These are phyloP conservation scores for Hydrozoanthus gracilis DNA, from an alignment of 92 coral and sea anemone genomes.

Conservation along the genomic window DNA sequence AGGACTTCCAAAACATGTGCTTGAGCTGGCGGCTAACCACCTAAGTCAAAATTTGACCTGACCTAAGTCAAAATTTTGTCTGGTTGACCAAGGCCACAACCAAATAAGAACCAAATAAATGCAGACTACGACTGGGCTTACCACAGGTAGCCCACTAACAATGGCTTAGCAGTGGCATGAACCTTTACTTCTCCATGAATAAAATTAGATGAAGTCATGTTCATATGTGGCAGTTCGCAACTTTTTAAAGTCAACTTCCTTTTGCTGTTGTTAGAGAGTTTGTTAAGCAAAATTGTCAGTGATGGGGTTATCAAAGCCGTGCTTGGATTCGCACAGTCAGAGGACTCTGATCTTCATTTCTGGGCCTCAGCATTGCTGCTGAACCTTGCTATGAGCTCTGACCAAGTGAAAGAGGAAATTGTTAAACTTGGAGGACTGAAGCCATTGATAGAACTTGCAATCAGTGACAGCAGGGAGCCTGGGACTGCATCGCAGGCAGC, in stretches of 20 bases:
- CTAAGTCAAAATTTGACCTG: no score
- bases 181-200: no score
- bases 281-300: slow-evolving; percentile 72
- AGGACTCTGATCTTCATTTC: slow-evolving; percentile 86
- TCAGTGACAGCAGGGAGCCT: slow-evolving; percentile 91
- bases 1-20: no score
- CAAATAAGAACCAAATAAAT: no score
- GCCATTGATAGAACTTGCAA: slow-evolving; percentile 90
- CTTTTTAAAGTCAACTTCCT: background rate
- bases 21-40: no score
- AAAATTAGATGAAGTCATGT: no score
- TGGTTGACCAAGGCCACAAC: no score
- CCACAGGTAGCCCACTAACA: no score
- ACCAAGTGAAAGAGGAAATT: slow-evolving; percentile 87
- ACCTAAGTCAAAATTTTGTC: no score
- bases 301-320: slow-evolving; percentile 92
- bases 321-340: slow-evolving; percentile 73
- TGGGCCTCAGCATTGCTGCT: slow-evolving; percentile 96
- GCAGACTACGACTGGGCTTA: no score
- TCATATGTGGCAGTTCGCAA: no score
- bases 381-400: slow-evolving; percentile 93
- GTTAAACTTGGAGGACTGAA: slow-evolving; percentile 89
- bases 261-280: slow-evolving; percentile 57
- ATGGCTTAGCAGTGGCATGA: no score
- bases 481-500: slow-evolving; percentile 90